Evolutionary conservation across 1,140 invertebrate species (phyloP).

Genomic region (Hirudo medicinalis): DNA sequence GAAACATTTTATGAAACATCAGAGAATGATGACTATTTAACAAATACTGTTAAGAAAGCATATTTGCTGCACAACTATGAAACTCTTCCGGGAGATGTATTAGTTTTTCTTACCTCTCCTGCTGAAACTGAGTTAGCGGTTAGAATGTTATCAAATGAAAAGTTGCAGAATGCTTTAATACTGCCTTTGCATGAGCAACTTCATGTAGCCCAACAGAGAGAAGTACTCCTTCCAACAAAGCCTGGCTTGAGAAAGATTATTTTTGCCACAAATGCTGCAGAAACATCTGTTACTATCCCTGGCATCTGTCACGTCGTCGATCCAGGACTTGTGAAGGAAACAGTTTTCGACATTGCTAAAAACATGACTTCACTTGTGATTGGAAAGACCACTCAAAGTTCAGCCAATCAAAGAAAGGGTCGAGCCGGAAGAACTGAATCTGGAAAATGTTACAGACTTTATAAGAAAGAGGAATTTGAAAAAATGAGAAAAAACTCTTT

Average conservation of each 20-base stretch:
- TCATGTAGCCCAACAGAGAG: conserved; percentile 83
- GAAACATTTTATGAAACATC: conserved; percentile 78
- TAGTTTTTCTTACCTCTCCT: conserved; percentile 75
- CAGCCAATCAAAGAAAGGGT: conserved; percentile 46
- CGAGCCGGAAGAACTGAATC: conserved; percentile 72
- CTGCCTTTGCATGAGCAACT: conserved; percentile 66
- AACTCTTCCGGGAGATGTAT: conserved; percentile 69
- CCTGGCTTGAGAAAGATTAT: conserved; percentile 33
- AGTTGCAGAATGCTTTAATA: conserved; percentile 12
- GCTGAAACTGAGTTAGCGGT: conserved; percentile 33
- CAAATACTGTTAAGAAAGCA: conserved; percentile 82
- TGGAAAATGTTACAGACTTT: conserved; percentile 46
- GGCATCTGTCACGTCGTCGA: conserved; percentile 38
- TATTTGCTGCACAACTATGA: conserved; percentile 84
- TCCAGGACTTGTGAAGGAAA: conserved; percentile 35
- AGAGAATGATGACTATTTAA: conserved; percentile 67
- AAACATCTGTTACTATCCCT: conserved; percentile 40
- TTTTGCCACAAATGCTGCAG: conserved; percentile 38
- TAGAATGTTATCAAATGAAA: conserved; percentile 22
- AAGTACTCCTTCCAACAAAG: conserved; percentile 28
- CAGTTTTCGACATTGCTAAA: conserved; percentile 48
- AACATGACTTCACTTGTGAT: conserved; percentile 80
- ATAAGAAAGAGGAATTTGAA: conserved; percentile 26
- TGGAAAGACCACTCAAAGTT: conserved; percentile 78
- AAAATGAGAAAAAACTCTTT: conserved; percentile 13